Evolutionary conservation across 2,888 invertebrate species (phyloP).

Genomic region (Sarcophaga carnaria): DNA sequence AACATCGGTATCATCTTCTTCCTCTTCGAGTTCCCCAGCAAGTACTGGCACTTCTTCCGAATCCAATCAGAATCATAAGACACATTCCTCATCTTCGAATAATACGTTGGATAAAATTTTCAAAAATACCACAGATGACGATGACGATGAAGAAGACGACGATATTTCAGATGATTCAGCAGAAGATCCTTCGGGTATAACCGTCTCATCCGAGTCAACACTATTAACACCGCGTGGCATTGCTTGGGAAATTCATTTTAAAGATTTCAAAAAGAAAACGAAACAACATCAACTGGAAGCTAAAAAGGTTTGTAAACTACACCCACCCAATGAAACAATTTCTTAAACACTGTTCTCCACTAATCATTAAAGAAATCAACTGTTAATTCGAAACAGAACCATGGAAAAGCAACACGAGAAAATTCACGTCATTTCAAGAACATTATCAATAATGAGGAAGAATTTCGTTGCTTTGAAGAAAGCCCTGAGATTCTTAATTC

Average conservation of each 20-base stretch:
- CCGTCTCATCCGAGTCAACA: slow-evolving; percentile 79
- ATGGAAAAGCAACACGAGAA: slow-evolving; percentile 16
- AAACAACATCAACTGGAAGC: slow-evolving; percentile 58
- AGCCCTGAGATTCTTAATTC: slow-evolving; percentile 70
- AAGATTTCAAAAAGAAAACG: slow-evolving; percentile 81
- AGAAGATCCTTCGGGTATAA: slow-evolving; percentile 85
- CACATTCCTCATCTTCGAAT: slow-evolving; percentile 74
- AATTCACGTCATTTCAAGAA: slow-evolving; percentile 41
- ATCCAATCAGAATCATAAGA: slow-evolving; percentile 63
- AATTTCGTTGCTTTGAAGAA: slow-evolving; percentile 58
- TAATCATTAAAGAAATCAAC: slow-evolving; percentile 34
- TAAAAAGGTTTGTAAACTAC: slow-evolving; percentile 41
- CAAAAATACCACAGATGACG: slow-evolving; percentile 79
- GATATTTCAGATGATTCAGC: slow-evolving; percentile 91
- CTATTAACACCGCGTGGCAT: slow-evolving; percentile 86
- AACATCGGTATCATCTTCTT: slow-evolving; percentile 73
- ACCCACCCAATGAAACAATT: neutral
- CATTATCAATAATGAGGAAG: slow-evolving; percentile 38
- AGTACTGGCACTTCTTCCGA: slow-evolving; percentile 65
- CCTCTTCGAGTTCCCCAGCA: slow-evolving; percentile 68
- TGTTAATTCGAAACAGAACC: slow-evolving; percentile 34
- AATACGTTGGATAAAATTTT: slow-evolving; percentile 72
- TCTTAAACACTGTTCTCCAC: neutral
- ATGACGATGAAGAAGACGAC: slow-evolving; percentile 82
- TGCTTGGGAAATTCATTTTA: slow-evolving; percentile 93